phyloP scores from a whole-genome alignment of 2,888 invertebrate genomes.

The Lepidocyrtinus sp. region DNA sequence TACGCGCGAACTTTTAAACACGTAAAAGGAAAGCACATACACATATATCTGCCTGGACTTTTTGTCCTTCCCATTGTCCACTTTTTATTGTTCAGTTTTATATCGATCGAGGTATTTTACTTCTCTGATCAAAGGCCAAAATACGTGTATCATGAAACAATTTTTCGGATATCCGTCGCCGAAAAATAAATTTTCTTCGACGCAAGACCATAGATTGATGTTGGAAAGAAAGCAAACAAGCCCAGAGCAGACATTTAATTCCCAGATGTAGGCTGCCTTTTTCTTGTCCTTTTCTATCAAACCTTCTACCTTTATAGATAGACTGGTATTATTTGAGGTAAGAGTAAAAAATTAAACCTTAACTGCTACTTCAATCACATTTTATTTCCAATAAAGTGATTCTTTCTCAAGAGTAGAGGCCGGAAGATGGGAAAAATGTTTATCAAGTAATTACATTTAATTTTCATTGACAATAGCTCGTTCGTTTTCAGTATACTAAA shows the following conservation, averaged over 20 bases:
- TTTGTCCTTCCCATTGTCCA: conserved; percentile 13
- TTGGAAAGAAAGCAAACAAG: conserved; percentile 30
- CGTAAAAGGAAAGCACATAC: conserved; percentile 6
- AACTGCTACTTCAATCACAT: conserved; percentile 23
- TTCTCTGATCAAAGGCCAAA: conserved; percentile 46
- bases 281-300: conserved; percentile 32
- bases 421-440: conserved; percentile 6
- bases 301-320: neutral
- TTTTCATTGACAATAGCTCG: conserved; percentile 11
- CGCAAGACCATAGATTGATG: conserved; percentile 3
- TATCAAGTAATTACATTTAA: conserved; percentile 47
- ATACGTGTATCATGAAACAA: conserved; percentile 47
- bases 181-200: conserved; percentile 25
- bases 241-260: conserved; percentile 38
- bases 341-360: conserved; percentile 23
- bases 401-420: neutral
- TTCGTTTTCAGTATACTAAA: too few relatives aligned
- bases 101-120: neutral
- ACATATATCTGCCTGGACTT: neutral
- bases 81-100: conserved; percentile 8
- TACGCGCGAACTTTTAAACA: neutral
- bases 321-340: neutral
- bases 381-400: conserved; percentile 7
- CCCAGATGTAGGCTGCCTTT: conserved; percentile 35
- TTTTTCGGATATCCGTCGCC: conserved; percentile 30